These are phyloP conservation scores for Apis florea DNA, from an alignment of 1,140 invertebrate species.

Conservation along the genomic window DNA sequence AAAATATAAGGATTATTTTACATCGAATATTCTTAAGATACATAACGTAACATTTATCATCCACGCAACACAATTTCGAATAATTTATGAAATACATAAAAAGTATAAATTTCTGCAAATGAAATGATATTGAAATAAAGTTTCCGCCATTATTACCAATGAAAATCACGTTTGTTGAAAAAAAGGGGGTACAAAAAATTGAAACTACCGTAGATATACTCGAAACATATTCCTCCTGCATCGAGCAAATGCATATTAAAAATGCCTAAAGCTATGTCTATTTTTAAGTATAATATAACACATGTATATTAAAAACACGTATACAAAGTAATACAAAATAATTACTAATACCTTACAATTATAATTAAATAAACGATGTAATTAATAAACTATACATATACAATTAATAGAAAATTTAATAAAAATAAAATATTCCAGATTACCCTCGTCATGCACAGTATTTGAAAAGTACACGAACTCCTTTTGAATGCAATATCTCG, in stretches of 20 bases:
- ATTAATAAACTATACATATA: too few relatives aligned
- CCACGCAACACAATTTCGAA: neutral
- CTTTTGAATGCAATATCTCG: too few relatives aligned
- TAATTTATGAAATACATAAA: neutral
- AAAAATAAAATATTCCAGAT: too few relatives aligned
- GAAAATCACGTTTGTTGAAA: neutral
- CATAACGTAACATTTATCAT: neutral
- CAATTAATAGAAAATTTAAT: too few relatives aligned
- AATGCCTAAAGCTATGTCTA: too few relatives aligned
- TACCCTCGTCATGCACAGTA: too few relatives aligned
- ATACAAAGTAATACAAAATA: too few relatives aligned
- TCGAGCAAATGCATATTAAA: neutral
- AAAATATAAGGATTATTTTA: neutral
- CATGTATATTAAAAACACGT: too few relatives aligned
- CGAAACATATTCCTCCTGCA: neutral
- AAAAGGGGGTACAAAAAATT: neutral
- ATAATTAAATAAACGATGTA: too few relatives aligned
- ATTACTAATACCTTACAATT: too few relatives aligned
- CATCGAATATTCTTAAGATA: neutral
- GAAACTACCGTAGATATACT: neutral
- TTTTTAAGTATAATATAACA: neutral
- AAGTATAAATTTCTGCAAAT: neutral
- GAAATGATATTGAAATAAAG: constrained; percentile 8
- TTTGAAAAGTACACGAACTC: too few relatives aligned
- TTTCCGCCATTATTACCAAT: neutral